Conservation (phyloP, 2,797 vertebrate genomes). For the Nyctibius grandis region DNA sequence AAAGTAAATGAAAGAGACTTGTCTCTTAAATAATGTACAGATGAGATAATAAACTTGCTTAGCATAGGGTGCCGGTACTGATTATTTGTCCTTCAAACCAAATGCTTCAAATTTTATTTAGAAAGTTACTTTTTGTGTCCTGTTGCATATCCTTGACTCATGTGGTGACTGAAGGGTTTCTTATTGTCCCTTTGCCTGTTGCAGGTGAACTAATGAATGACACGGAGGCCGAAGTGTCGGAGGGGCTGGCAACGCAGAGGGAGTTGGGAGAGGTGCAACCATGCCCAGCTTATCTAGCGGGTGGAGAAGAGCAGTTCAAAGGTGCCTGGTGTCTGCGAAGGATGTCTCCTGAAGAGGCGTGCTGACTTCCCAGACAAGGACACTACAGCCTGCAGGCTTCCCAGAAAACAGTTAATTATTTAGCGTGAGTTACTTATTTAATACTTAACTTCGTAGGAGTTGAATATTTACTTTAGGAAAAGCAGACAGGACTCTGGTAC, state of each 20-base stretch:
- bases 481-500: background rate
- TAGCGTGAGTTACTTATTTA: background rate
- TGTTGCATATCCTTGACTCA: background rate
- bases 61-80: rapidly evolving
- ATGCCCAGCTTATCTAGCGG: background rate
- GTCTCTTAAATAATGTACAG: background rate
- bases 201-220: background rate
- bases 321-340: background rate
- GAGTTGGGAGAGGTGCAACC: background rate
- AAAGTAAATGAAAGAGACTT: background rate
- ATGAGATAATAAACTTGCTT: background rate
- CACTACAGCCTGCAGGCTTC: background rate
- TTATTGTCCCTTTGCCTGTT: background rate
- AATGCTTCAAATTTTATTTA: background rate
- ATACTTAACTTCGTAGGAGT: background rate
- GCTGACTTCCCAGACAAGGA: background rate
- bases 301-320: background rate
- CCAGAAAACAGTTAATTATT: background rate
- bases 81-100: background rate
- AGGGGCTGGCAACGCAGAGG: background rate
- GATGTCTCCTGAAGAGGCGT: background rate
- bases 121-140: background rate
- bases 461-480: background rate
- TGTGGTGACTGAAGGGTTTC: background rate
- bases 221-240: rapidly evolving